Conservation (phyloP, 2,888 invertebrate genomes). For the Cephus rjabovi region DNA sequence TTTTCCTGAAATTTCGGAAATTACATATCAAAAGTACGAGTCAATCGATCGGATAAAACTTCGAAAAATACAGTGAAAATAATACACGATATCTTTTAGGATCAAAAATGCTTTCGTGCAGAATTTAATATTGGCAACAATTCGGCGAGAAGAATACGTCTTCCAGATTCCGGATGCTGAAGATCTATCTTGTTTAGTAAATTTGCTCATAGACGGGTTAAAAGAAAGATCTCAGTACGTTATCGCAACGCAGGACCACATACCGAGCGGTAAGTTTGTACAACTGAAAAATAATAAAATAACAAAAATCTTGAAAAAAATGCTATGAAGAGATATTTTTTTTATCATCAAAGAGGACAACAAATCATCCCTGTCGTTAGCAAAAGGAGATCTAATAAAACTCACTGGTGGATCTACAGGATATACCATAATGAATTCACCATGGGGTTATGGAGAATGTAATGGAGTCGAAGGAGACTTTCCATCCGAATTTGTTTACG, state of each 20-base stretch:
- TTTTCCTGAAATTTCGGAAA: slow-evolving; percentile 87
- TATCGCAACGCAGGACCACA: slow-evolving; percentile 78
- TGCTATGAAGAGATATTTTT: not conserved
- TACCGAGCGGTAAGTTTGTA: slow-evolving; percentile 59
- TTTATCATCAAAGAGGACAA: slow-evolving; percentile 67
- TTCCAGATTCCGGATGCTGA: slow-evolving; percentile 91
- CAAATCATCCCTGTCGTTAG: slow-evolving; percentile 72
- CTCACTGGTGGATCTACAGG: slow-evolving; percentile 82
- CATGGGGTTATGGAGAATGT: slow-evolving; percentile 80
- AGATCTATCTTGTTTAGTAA: slow-evolving; percentile 85
- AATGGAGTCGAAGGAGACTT: slow-evolving; percentile 84
- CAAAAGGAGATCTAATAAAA: slow-evolving; percentile 85
- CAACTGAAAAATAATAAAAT: not conserved
- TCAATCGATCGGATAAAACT: not conserved
- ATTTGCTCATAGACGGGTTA: slow-evolving; percentile 86
- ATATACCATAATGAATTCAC: slow-evolving; percentile 77
- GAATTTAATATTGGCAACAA: slow-evolving; percentile 81
- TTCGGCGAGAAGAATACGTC: slow-evolving; percentile 89
- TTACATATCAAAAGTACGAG: slow-evolving; percentile 71
- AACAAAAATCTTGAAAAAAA: not conserved
- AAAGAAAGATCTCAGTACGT: slow-evolving; percentile 88
- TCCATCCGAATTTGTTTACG: slow-evolving; percentile 86
- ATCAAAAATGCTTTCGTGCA: slow-evolving; percentile 71
- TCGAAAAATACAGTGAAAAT: not conserved
- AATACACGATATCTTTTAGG: slow-evolving; percentile 45